Percentiles rank a stretch among this genome's conserved stretches.
These are phyloP conservation scores for Sepiola atlantica DNA, from an alignment of 2,888 invertebrate genomes.

Conservation along the genomic window DNA sequence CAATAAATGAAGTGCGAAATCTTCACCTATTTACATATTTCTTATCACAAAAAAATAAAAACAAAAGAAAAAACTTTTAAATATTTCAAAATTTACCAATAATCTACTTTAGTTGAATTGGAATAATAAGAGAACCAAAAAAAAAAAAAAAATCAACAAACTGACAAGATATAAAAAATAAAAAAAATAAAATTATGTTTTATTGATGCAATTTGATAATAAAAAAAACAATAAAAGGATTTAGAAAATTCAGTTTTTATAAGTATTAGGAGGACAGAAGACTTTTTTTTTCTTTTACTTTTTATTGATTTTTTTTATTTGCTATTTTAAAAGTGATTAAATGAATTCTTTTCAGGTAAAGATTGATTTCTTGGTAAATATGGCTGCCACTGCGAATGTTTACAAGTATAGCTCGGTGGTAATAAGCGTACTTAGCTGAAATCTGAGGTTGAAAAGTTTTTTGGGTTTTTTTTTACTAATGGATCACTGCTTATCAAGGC, in stretches of 20 bases:
- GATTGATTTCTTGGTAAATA: background rate
- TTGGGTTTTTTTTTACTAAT: background rate
- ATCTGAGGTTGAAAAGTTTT: background rate
- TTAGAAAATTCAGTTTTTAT: background rate
- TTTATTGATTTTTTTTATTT: slow-evolving; percentile 3
- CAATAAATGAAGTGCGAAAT: background rate
- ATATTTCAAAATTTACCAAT: background rate
- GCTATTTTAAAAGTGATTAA: slow-evolving; percentile 10
- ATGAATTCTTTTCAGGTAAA: slow-evolving; percentile 32
- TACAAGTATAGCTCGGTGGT: background rate
- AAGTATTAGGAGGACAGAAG: background rate
- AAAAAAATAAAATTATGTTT: background rate
- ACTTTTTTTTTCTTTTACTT: background rate
- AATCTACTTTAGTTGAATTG: background rate
- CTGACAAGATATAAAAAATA: background rate
- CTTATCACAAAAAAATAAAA: background rate
- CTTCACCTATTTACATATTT: background rate
- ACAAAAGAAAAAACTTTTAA: background rate
- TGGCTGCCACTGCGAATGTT: background rate
- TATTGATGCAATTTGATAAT: background rate
- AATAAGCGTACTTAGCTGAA: background rate
- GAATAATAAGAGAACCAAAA: background rate
- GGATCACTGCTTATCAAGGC: no score
- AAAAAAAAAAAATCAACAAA: background rate
- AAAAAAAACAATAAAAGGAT: slow-evolving; percentile 23